Conservation (phyloP, 2,888 invertebrate genomes). For the Glyphotaelius pellucidus region DNA sequence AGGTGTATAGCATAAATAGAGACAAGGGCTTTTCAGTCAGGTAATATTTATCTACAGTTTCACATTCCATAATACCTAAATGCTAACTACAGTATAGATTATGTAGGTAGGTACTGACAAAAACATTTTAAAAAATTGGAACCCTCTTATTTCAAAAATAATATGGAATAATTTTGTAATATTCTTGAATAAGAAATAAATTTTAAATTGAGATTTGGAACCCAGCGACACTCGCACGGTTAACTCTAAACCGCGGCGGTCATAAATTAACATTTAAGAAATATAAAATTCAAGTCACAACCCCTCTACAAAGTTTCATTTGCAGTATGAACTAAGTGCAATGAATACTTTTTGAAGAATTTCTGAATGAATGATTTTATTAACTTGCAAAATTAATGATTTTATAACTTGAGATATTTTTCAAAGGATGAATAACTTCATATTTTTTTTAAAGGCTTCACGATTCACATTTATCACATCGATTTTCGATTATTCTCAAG, state of each 20-base stretch:
- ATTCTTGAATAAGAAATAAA: neutral
- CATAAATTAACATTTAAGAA: slow-evolving; percentile 52
- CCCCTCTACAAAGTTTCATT: neutral
- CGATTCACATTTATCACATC: no score
- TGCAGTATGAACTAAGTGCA: neutral
- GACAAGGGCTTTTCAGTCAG: no score
- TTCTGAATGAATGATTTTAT: neutral
- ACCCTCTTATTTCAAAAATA: neutral
- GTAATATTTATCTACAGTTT: no score
- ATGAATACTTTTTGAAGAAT: neutral
- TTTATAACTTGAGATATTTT: neutral
- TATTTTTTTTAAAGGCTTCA: neutral
- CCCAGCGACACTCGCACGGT: slow-evolving; percentile 45
- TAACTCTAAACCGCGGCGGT: slow-evolving; percentile 47
- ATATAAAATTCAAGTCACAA: slow-evolving; percentile 34
- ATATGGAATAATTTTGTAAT: no score
- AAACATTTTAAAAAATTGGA: neutral
- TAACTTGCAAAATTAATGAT: neutral
- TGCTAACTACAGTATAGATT: neutral
- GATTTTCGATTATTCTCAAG: no score
- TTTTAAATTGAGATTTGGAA: slow-evolving; percentile 35
- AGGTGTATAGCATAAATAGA: no score
- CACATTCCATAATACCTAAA: neutral
- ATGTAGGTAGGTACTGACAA: neutral
- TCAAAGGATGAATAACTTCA: neutral